A percentile compares a stretch with the other conserved stretches of the same genome.
Evolutionary conservation across 2,888 invertebrate genomes (phyloP).

Genomic region (Leptopilina drosophilae): DNA sequence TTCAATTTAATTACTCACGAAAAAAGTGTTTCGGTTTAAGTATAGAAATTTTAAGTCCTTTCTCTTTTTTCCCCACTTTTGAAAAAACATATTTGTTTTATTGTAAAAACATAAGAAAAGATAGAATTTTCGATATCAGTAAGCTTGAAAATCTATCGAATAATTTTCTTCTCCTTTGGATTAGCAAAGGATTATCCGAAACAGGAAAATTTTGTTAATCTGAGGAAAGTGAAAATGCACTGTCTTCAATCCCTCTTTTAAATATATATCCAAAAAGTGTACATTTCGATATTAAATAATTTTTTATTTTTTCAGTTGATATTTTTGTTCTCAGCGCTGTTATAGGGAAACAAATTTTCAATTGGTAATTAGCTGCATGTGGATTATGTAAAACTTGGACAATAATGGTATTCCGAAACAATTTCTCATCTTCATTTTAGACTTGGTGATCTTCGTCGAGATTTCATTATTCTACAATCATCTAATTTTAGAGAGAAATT

Average conservation of each 20-base stretch:
- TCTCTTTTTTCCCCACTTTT: background rate
- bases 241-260: background rate
- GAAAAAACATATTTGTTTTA: background rate
- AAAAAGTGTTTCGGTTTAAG: no score
- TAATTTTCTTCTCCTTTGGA: slow-evolving; percentile 11
- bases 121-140: background rate
- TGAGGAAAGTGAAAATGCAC: slow-evolving; percentile 3
- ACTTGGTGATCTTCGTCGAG: slow-evolving; percentile 51
- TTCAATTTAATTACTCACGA: no score
- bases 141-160: slow-evolving; percentile 1
- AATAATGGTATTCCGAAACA: slow-evolving; percentile 60
- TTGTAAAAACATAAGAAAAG: background rate
- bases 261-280: background rate
- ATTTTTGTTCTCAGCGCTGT: no score
- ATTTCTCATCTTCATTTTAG: slow-evolving; percentile 65
- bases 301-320: background rate
- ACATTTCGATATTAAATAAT: background rate
- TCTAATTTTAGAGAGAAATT: no score
- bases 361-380: background rate
- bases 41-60: no score
- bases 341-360: no score
- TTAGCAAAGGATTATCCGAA: slow-evolving; percentile 15
- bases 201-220: slow-evolving; percentile 14
- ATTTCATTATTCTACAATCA: slow-evolving; percentile 40
- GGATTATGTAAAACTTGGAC: slow-evolving; percentile 68